Evolutionary conservation across 35 echinoderm and acorn worm species (phyloP), one percentile per base, ranked within the genome.

Genomic region (Chiridota heheva): DNA sequence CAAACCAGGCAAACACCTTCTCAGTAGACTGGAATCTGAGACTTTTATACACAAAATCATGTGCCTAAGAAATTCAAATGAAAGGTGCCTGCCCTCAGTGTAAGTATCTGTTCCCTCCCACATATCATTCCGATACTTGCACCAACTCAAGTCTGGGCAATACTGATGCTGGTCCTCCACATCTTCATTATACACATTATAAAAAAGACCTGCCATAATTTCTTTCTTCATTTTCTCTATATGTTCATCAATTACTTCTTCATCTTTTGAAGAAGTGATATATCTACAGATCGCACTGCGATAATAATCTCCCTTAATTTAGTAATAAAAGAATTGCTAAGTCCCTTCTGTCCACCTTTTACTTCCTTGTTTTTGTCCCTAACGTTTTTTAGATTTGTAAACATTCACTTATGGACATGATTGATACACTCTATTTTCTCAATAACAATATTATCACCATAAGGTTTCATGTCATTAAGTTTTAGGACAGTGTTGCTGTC

Each of bases 131-230:
- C 63, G 63, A 32, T 67, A 67, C 29, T 31, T 67, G 33, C 63
- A 67, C 24, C 63, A 67, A 18, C n/a, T 67, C 63, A 67, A 35
- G 7, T 17, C 32, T 30, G 29, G 63, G 63, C n/a, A 26, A 36
- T 35, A 67, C 63, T 26, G 63, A 36, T 67, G 63, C 33, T 67
- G 63, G n/a, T 28, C 63, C 7, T 67, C 63, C 3, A 67, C 63
- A 36, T 67, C 63, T 35, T 67, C 63, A 67, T 67, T 2, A 32
- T 30, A 31, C 2, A 32, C 5, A 32, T 67, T 67, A 32, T 67
- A 36, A 32, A 35, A 67, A 15, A 67, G 63, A 15, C 63, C 63
- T 32, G 63, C 63, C 63, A 67, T 67, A 8, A 67, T 67, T 36
- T 67, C 63, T 18, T 4, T 10, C 33, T 67, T 28, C 63, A 67